These are phyloP conservation scores for Hemitrygon akajei DNA, from an alignment of 2,797 vertebrate species.

Conservation along the genomic window DNA sequence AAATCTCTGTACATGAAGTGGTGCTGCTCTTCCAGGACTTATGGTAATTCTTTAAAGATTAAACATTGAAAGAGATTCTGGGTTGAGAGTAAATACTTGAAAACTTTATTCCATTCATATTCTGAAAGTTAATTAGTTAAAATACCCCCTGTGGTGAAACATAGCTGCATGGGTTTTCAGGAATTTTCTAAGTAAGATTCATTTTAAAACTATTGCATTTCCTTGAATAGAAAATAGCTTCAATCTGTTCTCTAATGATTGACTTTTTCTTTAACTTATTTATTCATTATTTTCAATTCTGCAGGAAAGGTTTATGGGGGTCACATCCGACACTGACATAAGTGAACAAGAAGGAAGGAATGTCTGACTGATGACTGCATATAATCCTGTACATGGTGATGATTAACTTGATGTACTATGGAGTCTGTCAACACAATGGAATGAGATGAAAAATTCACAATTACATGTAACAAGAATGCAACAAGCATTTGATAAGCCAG, in stretches of 20 bases:
- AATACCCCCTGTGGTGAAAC: background rate
- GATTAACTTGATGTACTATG: background rate
- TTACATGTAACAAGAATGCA: background rate
- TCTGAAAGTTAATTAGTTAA: background rate
- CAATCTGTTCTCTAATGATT: background rate
- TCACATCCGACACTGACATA: background rate
- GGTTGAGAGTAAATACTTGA: background rate
- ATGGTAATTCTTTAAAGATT: background rate
- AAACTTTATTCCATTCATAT: background rate
- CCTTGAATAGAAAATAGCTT: background rate
- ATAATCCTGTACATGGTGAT: background rate
- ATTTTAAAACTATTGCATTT: background rate
- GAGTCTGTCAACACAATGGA: background rate
- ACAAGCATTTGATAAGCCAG: background rate
- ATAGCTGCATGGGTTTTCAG: background rate
- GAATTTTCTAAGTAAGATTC: background rate
- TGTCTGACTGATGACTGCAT: background rate
- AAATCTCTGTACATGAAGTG: background rate
- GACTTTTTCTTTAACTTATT: background rate
- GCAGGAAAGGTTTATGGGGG: conserved; percentile 24
- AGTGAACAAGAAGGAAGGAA: background rate
- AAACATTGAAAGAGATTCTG: background rate
- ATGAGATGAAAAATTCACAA: background rate
- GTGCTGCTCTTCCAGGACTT: background rate
- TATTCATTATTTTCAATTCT: conserved; percentile 6